Evolutionary conservation across 2,888 invertebrate genomes (phyloP), one percentile per base, ranked within the genome.

Genomic region (Chrysolina haemoptera): DNA sequence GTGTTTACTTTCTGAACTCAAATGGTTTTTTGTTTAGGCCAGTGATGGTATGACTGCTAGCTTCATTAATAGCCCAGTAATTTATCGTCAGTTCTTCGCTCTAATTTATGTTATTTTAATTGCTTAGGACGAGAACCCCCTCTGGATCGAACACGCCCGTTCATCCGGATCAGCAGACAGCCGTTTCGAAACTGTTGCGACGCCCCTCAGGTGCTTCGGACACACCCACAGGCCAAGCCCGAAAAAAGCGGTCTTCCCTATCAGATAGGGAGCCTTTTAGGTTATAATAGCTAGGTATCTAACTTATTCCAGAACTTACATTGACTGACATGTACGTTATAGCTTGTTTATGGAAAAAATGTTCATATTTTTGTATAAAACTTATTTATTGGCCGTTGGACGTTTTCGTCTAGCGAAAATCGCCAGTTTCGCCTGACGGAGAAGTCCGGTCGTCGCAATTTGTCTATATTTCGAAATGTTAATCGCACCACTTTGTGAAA

Each of bases 141-240:
- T 94, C 94, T 70, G 94, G 94, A 73, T 93, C 94, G 76, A 93
- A 92, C 77, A 94, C 93, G 12, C 93, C 94, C 62, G 91, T 93
- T 74, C 91, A 93, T 20, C 89, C 93, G 41, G 92, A 92, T 50
- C 90, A 91, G 82, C 89, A 89, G 85, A 92, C 92, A 20, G 92
- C 92, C 16, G 91, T 91, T 40, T 90, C 93, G 63, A 90, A 92
- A 81, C 86, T 94, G 76, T 86, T 92, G 76, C 89, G 93, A 68
- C 93, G 92, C 84, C 90, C 93, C 6, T 93, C 94, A 0, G 93
- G 93, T 76, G 93, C 93, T 18, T 92, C 93, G 6, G 94, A 94
- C 79, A 90, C 90, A 41, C 90, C 91, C 14, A 90, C 92, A 6
- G 91, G 89, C 73, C 87, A 88, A 78, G 85, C 88, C 27, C 73